Evolutionary conservation across 2,113 vertebrate species (phyloP).

Genomic region (Anguilla japonica): DNA sequence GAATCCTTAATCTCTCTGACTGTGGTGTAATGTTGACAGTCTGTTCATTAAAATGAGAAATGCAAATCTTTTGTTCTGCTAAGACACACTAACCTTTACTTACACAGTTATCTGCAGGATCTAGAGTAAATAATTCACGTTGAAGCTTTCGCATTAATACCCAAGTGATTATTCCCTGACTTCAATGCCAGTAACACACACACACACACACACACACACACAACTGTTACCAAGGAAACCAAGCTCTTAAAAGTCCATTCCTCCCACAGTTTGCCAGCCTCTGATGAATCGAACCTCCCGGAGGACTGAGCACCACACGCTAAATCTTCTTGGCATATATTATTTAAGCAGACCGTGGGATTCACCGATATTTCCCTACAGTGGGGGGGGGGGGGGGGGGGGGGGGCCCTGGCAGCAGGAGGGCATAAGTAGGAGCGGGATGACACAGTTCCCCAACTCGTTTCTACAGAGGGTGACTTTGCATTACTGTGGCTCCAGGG

Average conservation of each 20-base stretch:
- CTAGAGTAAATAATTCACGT: conserved; percentile 57
- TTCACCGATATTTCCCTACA: neutral
- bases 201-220: conserved; percentile 40
- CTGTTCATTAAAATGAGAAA: neutral
- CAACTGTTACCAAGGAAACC: conserved; percentile 65
- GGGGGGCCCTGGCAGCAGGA: neutral
- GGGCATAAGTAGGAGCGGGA: neutral
- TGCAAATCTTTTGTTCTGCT: conserved; percentile 17
- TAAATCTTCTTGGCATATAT: conserved; percentile 18
- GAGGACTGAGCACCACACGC: conserved; percentile 9
- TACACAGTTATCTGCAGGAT: conserved; percentile 37
- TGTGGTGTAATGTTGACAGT: neutral
- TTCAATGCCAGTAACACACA: conserved; percentile 35
- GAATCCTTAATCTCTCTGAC: neutral
- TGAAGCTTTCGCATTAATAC: conserved; percentile 40
- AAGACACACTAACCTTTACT: conserved; percentile 55
- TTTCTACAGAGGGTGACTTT: neutral
- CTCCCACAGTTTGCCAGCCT: conserved; percentile 42
- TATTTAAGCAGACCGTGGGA: conserved; percentile 16
- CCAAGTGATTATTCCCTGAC: conserved; percentile 31
- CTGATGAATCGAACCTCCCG: conserved; percentile 35
- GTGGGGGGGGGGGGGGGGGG: too few species aligned
- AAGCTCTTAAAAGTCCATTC: conserved; percentile 45
- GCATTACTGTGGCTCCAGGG: neutral
- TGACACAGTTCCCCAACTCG: neutral